Base-by-base conservation (phyloP, 1,140 invertebrate genomes). In the Hyposmocoma kahamanoa region DNA sequence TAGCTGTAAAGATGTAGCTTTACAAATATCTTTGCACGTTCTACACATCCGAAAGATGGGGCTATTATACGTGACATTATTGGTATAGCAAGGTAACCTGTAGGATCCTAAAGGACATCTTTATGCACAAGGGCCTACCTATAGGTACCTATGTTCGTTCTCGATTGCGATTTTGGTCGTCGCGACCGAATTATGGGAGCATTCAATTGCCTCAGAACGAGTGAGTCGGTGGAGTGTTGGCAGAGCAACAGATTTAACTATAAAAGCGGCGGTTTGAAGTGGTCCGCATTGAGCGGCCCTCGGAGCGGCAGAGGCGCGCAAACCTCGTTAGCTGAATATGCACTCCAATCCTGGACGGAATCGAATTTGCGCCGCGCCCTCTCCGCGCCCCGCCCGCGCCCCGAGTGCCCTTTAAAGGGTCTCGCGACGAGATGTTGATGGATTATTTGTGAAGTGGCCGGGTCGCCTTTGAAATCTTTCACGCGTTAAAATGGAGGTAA, bases 401-500 rank as follows among this genome's bases (percentile, higher is more conserved):
- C 59, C 52, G 62, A 59, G 53, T 58, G 57, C 57, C 57, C 58
- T 59, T 57, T 44, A 62, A 52, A 54, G 54, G 58, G 49, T 42
- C 50, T 49, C 47, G 62, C 61, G 68, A 71, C 67, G 67, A 77
- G 69, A 72, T 72, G 70, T 76, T 75, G 75, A 83, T 79, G 72
- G 79, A 79, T 81, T 82, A 82, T 82, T 79, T 80, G 80, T 81
- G 77, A 79, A 84, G 80, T 81, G 78, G 68, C 70, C 62, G 56
- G 46, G 52, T 51, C 65, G 72, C 74, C 76, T 84, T 84, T 84
- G 71, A 84, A 82, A 80, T 73, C 78, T 76, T 78, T 82, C 78
- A 71, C 72, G 76, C 77, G 80, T 80, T 80, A 84, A 81, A 82
- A 82, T 70, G 78, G 69, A 82, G 80, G 78, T 80, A 82, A 81